Percentiles rank a stretch among this genome's conserved stretches.
phyloP scores from a whole-genome alignment of 1,140 invertebrate genomes.

The Eupristina koningsbergeri region DNA sequence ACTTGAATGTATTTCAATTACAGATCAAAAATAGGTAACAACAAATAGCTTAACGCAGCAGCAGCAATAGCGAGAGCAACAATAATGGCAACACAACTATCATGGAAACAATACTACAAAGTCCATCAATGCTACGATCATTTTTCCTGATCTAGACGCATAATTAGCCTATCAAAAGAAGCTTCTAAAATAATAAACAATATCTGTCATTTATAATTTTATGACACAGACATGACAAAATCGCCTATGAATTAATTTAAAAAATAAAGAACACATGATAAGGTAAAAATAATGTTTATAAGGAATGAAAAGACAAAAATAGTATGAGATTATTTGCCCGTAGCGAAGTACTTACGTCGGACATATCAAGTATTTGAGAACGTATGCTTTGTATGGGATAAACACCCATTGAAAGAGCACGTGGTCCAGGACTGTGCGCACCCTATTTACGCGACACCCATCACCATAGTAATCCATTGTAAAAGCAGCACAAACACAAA shows the following conservation, averaged over 20 bases:
- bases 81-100: not conserved
- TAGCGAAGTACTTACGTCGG: conserved; percentile 85
- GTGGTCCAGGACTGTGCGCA: conserved; percentile 88
- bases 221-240: conserved; percentile 42
- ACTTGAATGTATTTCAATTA: not conserved
- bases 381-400: conserved; percentile 89
- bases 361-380: conserved; percentile 86
- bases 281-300: conserved; percentile 2
- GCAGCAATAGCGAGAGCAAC: not conserved
- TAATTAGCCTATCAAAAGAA: not conserved
- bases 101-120: not conserved
- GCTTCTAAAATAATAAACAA: conserved; percentile 19
- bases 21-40: not conserved
- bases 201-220: not conserved
- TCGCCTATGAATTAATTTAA: conserved; percentile 37
- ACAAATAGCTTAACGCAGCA: not conserved
- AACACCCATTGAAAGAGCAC: conserved; percentile 88
- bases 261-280: not conserved
- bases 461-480: conserved; percentile 53
- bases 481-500: conserved; percentile 52
- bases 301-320: conserved; percentile 3
- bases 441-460: conserved; percentile 76
- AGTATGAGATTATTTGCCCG: conserved; percentile 12
- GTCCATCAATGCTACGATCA: not conserved
- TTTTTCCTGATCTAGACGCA: not conserved